Base-by-base conservation (phyloP, 2,888 invertebrate genomes). In the Arge pagana region DNA sequence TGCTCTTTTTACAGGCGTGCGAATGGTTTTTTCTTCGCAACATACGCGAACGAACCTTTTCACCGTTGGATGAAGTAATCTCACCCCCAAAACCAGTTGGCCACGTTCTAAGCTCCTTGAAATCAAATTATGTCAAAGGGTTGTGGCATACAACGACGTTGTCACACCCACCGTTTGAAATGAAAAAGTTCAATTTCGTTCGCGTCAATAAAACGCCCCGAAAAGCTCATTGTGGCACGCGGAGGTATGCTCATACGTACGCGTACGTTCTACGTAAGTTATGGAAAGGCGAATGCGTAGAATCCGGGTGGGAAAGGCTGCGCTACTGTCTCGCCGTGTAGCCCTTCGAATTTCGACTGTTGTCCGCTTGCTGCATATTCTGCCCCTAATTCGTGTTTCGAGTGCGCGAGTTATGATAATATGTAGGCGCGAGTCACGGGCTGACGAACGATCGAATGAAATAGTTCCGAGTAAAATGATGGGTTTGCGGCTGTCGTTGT, bases 391-490 rank as follows among this genome's bases (percentile, higher is more conserved):
- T n/a, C n/a, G n/a, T n/a, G n/a, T n/a, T n/a, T n/a, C n/a, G n/a
- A n/a, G n/a, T n/a, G n/a, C n/a, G n/a, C n/a, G n/a, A n/a, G n/a
- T 37, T 37, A 21, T 21, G 18, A 37, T 21, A 37, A 37, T 37
- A 21, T 23, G 8, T 37, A 11, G 3, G 11, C 21, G 7, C 11
- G 13, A 37, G 11, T n/a, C 7, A 37, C 7, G 37, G 21, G 21
- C 23, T 13, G 13, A 8, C 13, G n/a, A 21, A 37, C 30, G 11
- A 42, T 42, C 42, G 19, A 60, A 55, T 58, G 58, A 56, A 63
- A 68, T 63, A 65, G 63, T 66, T 33, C 28, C 28, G 30, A 51
- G 43, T 33, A 49, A 57, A 60, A 60, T 61, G 51, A 58, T 52
- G 60, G 61, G 56, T 41, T 57, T 56, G 59, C 53, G 52, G 50